phyloP scores from a whole-genome alignment of 2,797 vertebrate species.

The Alectoris magna region DNA sequence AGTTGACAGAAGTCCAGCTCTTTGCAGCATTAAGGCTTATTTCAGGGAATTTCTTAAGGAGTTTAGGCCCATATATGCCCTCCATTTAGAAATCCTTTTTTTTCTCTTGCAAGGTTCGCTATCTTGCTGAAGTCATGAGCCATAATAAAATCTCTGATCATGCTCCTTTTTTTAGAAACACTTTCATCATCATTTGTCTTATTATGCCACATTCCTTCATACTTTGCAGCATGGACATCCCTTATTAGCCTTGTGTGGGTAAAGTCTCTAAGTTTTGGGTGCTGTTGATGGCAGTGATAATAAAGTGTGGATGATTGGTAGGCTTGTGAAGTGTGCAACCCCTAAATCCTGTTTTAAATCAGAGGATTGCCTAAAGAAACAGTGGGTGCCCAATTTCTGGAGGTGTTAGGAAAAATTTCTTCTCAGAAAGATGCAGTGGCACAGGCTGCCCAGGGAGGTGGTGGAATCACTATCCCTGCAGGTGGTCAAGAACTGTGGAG shows the following conservation, averaged over 20 bases:
- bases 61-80: not conserved
- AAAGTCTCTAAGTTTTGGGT: not conserved
- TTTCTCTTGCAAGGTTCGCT: not conserved
- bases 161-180: not conserved
- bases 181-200: not conserved
- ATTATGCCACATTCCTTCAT: not conserved
- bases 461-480: too few relatives aligned
- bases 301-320: not conserved
- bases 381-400: not conserved
- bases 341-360: not conserved
- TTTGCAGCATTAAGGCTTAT: not conserved
- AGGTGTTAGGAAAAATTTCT: not conserved
- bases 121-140: not conserved
- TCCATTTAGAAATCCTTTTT: not conserved
- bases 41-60: not conserved
- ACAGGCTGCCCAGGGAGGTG: too few relatives aligned
- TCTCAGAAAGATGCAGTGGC: too few relatives aligned
- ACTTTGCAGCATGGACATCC: not conserved
- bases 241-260: not conserved
- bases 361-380: not conserved
- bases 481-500: too few relatives aligned
- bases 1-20: not conserved
- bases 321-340: not conserved
- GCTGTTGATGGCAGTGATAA: not conserved
- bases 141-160: slow-evolving; percentile 2